phyloP scores from a whole-genome alignment of 2,888 invertebrate genomes.

The Ischnus inquisitorius region DNA sequence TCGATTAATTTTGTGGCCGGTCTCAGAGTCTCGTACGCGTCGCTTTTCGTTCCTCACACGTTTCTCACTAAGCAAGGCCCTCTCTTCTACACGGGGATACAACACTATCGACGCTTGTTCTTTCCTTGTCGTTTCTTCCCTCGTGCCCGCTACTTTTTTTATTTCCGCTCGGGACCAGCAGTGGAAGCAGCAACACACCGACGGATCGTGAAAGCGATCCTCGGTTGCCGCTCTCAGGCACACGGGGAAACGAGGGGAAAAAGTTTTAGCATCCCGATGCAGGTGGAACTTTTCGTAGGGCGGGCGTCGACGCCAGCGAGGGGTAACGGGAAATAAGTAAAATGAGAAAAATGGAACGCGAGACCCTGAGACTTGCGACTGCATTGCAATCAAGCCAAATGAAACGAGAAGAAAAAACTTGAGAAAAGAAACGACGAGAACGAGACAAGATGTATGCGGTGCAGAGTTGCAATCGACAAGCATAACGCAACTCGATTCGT shows the following conservation, averaged over 20 bases:
- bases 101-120: not conserved
- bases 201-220: slow-evolving; percentile 15
- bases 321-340: slow-evolving; percentile 20
- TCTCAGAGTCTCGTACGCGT: slow-evolving; percentile 35
- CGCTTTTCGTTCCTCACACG: slow-evolving; percentile 14
- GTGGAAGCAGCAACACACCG: slow-evolving; percentile 1
- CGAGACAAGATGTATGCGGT: not conserved
- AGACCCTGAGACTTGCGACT: not conserved
- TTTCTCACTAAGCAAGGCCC: not conserved
- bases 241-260: not conserved
- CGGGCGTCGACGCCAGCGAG: not conserved
- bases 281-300: slow-evolving; percentile 30
- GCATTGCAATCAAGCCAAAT: not conserved
- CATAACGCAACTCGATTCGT: not conserved
- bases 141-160: not conserved
- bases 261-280: slow-evolving; percentile 6
- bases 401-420: slow-evolving; percentile 4
- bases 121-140: not conserved
- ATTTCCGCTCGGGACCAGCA: slow-evolving; percentile 6
- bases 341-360: slow-evolving; percentile 6
- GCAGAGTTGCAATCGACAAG: not conserved
- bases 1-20: slow-evolving; percentile 74
- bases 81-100: not conserved
- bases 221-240: not conserved
- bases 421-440: not conserved